A percentile compares a stretch with the other conserved stretches of the same genome.
phyloP scores from a whole-genome alignment of 2,888 invertebrate species.

The Polia nebulosa region DNA sequence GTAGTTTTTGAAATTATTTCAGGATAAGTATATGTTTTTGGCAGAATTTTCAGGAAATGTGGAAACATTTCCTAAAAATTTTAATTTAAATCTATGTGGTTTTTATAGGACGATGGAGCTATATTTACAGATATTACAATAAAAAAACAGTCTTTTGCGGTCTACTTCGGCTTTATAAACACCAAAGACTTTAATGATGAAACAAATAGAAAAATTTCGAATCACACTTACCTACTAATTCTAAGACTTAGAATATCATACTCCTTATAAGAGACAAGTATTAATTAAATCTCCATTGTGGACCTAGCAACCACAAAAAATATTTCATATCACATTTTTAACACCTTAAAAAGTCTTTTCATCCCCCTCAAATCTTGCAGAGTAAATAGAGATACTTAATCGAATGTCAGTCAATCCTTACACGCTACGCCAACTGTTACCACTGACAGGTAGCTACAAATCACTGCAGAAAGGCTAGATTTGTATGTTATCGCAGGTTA shows the following conservation, averaged over 20 bases:
- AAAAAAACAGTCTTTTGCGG: no score
- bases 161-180: no score
- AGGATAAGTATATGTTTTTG: background rate
- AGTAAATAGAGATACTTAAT: conserved; percentile 55
- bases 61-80: no score
- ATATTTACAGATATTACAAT: background rate
- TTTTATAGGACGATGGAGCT: background rate
- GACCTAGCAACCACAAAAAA: no score
- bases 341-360: conserved; percentile 17
- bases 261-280: no score
- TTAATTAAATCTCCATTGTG: no score
- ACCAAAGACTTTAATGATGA: no score
- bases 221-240: no score
- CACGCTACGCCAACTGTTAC: conserved; percentile 34
- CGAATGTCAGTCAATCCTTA: conserved; percentile 59
- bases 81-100: background rate
- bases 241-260: no score
- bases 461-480: conserved; percentile 38
- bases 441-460: conserved; percentile 55
- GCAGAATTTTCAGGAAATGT: background rate
- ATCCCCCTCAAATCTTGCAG: conserved; percentile 23
- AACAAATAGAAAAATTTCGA: no score
- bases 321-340: background rate
- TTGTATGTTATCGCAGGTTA: conserved; percentile 50
- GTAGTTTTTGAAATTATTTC: conserved; percentile 21